Base-by-base conservation (phyloP, 2,888 invertebrate genomes). In the Calameuta filiformis region DNA sequence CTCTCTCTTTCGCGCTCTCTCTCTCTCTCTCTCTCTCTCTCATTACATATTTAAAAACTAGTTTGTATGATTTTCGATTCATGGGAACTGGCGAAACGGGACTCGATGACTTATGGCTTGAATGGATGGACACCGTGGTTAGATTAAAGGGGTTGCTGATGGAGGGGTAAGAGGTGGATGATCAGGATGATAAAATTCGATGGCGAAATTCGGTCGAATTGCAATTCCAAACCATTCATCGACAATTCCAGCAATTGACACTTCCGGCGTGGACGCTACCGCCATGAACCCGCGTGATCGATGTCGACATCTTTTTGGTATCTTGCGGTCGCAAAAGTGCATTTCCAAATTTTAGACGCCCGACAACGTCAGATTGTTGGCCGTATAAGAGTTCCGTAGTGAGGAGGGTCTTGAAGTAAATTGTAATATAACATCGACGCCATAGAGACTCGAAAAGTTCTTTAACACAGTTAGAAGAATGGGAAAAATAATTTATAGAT, bases 401-500 rank as follows among this genome's bases (percentile, higher is more conserved):
- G 23, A 23, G 9, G 0, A 23, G 2, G 23, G 1, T 23, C 56
- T 56, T 56, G 0, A 23, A 23, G 56, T 56, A 23, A 56, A 56
- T 56, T 56, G 23, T 6, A 56, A 56, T 9, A 1, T 9, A 23
- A 1, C 23, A 56, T 40, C 15, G 40, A 15, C 6, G 23, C 12
- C 56, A 1, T 23, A 23, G 15, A 40, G 15, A 56, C 23, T 56
- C 56, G 56, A 56, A 23, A 56, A 23, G 23, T 40, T 40, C 40
- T 40, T 56, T 23, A 23, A 56, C 56, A 2, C 56, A 23, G 40
- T 40, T 12, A 83, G 79, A 81, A 79, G 80, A 71, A 82, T 81
- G 76, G 78, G 75, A 82, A 83, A 77, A 85, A 85, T 85, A 85
- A 85, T 84, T 85, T 86, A 86, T 82, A 83, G 82, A 83, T 85